Percentiles rank a stretch among this genome's conserved stretches.
Evolutionary conservation across 1,140 invertebrate species (phyloP).

Genomic region (Aphaenogaster ashmeadi): DNA sequence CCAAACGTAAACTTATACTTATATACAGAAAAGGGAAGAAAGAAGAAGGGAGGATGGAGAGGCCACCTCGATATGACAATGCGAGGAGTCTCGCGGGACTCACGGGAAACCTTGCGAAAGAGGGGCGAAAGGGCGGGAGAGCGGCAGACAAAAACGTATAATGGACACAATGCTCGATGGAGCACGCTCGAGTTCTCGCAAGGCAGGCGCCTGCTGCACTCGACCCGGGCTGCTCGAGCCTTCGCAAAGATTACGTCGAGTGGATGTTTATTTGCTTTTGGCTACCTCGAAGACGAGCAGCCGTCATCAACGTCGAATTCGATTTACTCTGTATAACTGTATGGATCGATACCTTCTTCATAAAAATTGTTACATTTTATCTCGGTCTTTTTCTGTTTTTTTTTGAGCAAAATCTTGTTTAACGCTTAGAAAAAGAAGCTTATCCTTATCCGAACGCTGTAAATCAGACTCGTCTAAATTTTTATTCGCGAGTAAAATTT

Average conservation of each 20-base stretch:
- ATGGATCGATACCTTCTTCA: not conserved
- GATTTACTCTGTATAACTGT: not conserved
- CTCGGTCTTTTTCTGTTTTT: not conserved
- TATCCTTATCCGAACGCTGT: not conserved
- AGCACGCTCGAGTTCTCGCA: constrained; percentile 66
- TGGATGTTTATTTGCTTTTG: constrained; percentile 76
- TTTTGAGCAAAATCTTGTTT: not conserved
- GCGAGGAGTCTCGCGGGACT: constrained; percentile 70
- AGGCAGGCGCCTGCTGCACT: constrained; percentile 75
- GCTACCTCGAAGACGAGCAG: constrained; percentile 29
- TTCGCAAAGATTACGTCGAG: constrained; percentile 78
- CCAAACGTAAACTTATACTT: constrained; percentile 78
- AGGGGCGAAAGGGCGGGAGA: constrained; percentile 15
- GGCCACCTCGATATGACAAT: constrained; percentile 71
- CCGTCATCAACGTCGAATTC: constrained; percentile 37
- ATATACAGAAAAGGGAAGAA: constrained; percentile 64
- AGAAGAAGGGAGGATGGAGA: constrained; percentile 11
- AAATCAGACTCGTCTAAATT: not conserved
- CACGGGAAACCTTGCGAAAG: constrained; percentile 64
- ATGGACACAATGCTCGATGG: constrained; percentile 77
- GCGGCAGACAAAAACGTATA: constrained; percentile 71
- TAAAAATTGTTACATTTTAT: not conserved
- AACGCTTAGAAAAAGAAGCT: not conserved
- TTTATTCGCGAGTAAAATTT: not conserved
- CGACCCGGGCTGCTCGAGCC: constrained; percentile 59